Evolutionary conservation across 2,888 invertebrate species (phyloP), one percentile per base, ranked within the genome.

Genomic region (Chamaedrilus cognettii): DNA sequence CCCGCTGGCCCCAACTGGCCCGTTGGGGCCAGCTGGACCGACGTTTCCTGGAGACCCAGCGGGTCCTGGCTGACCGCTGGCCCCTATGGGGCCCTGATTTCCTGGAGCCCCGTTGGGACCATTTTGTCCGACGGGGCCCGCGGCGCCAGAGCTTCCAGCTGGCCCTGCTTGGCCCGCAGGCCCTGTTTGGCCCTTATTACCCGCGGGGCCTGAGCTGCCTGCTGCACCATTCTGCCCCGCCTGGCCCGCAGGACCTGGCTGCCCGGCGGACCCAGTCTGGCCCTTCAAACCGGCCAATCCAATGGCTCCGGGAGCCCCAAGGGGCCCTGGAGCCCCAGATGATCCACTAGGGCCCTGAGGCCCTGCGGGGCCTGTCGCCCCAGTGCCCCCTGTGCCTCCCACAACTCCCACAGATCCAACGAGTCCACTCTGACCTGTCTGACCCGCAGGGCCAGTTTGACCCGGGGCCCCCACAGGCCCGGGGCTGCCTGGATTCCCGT

Each of bases 111-210:
- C 55, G 11, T 11, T 11, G 55, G 55, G n/a, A n/a, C n/a, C n/a
- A n/a, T n/a, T n/a, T n/a, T n/a, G n/a, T n/a, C n/a, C n/a, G n/a
- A n/a, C 42, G 19, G 19, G 11, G 19, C 68, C 68, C 28, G 28
- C 31, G 33, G 64, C 58, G 19, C 70, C 70, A 19, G 32, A 15
- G 19, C 34, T 33, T n/a, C 65, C 65, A 30, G 65, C 31, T 15
- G 64, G 64, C 26, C 65, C 59, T 23, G 28, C 11, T 31, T 55
- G 26, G 28, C 68, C 68, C 26, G 42, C n/a, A n/a, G n/a, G n/a
- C n/a, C n/a, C 72, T 70, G 42, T 5, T 70, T 15, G 88, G 85
- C 26, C 92, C 82, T 26, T 77, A 68, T 11, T 77, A 56, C 5
- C 65, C 65, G 19, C 82, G 28, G 23, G 61, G 33, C 28, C 65